Conservation (phyloP, 2,113 vertebrate species). For the Campylomormyrus tamandua region DNA sequence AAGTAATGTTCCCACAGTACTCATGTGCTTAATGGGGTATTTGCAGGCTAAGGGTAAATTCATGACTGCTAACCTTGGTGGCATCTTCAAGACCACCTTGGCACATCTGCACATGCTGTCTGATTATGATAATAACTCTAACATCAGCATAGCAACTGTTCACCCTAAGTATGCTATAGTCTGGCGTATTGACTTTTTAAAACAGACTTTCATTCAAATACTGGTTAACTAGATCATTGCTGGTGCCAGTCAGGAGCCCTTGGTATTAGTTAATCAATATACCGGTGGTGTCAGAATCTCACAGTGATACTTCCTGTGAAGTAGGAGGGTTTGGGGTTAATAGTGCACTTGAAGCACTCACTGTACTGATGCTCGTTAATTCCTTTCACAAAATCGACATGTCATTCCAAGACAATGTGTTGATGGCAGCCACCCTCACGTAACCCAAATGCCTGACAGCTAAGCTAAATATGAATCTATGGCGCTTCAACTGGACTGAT, state of each 20-base stretch:
- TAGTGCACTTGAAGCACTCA: neutral
- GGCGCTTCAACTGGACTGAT: neutral
- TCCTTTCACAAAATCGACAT: neutral
- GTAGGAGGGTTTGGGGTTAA: neutral
- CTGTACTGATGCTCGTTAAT: neutral
- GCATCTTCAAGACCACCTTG: neutral
- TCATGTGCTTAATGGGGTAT: neutral
- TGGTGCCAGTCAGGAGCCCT: neutral
- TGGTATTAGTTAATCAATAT: neutral
- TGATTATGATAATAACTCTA: neutral
- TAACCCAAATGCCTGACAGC: neutral
- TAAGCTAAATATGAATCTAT: neutral
- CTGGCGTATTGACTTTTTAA: neutral
- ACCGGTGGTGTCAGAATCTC: neutral
- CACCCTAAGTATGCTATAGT: neutral
- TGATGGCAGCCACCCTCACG: neutral
- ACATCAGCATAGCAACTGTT: neutral
- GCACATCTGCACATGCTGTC: neutral
- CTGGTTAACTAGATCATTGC: neutral
- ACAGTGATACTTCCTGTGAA: neutral
- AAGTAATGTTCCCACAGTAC: neutral
- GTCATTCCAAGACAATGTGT: neutral
- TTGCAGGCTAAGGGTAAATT: neutral
- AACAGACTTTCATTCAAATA: neutral
- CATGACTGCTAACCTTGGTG: neutral